Evolutionary conservation across 1,140 invertebrate species (phyloP), one percentile per base, ranked within the genome.

Genomic region (Melitaea cinxia): DNA sequence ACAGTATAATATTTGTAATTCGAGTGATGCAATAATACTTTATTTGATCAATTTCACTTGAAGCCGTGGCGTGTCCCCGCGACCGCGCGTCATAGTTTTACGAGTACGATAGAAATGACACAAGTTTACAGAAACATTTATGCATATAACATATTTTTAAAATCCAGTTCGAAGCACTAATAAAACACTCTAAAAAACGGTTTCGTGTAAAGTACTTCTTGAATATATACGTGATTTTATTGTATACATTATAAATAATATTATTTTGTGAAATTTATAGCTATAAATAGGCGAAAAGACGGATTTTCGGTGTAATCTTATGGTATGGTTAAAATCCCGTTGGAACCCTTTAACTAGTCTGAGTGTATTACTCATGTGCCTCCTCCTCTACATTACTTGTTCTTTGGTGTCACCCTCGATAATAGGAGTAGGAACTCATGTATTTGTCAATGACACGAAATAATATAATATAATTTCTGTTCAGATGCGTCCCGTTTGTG

Each of bases 21-120:
- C 17, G 15, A 54, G 28, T 54, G 52, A 4, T 54, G 52, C 21
- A 54, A 54, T 54, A 54, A 54, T 24, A 42, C n/a, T 55, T 39
- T 55, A 39, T 55, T 55, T 55, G 21, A 55, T 55, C 53, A 39
- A 39, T 55, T 39, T 39, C 21, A 19, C 17, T 9, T 17, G 39
- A 45, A 19, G 19, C 2, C 1, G 21, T 24, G 14, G 35, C 30
- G 30, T 37, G 12, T 17, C 35, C n/a, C 53, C 4, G 19, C 19
- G 39, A 19, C 15, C 15, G 39, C n/a, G 3, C 39, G 17, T 2
- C 15, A 3, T 7, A 10, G 39, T 19, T 19, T 17, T 19, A 3
- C 14, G 1, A 14, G n/a, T 0, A 37, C 4, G 4, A 4, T 4
- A 37, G 35, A 37, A 1, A n/a, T 37, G 35, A n/a, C 14, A 37